These are phyloP conservation scores for Gallinago solitaria DNA, from an alignment of 2,797 vertebrate species.

Conservation along the genomic window DNA sequence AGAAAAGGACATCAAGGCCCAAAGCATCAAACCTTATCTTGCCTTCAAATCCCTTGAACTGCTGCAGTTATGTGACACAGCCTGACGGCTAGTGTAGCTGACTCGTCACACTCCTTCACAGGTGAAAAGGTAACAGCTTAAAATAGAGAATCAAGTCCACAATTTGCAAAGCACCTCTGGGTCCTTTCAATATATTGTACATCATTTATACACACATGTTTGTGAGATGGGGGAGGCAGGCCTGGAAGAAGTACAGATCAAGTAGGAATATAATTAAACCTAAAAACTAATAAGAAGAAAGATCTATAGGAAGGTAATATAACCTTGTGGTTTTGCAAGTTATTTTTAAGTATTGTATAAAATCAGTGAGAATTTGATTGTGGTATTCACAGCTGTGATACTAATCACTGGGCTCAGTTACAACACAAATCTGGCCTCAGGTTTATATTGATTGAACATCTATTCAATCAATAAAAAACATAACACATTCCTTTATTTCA, in stretches of 20 bases:
- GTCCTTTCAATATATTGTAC: conserved; percentile 41
- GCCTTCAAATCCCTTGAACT: not conserved
- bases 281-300: conserved; percentile 57
- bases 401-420: conserved; percentile 9
- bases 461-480: conserved; percentile 50
- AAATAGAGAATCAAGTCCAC: not conserved
- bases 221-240: not conserved
- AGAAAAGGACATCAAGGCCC: not conserved
- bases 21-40: not conserved
- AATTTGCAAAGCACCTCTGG: conserved; percentile 50
- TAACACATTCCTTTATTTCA: conserved; percentile 20
- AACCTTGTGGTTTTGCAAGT: conserved; percentile 11
- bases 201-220: conserved; percentile 28
- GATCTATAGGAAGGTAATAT: conserved; percentile 59
- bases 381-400: conserved; percentile 30
- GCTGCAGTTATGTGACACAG: not conserved
- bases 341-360: conserved; percentile 56
- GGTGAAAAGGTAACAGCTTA: not conserved
- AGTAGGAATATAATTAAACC: conserved; percentile 50
- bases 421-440: conserved; percentile 55
- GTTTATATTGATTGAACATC: conserved; percentile 60
- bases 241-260: conserved; percentile 26
- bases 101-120: not conserved
- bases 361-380: conserved; percentile 41
- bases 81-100: not conserved